Evolutionary conservation across 2,888 invertebrate species (phyloP), one percentile per base, ranked within the genome.

Genomic region (Nemurella pictetii): DNA sequence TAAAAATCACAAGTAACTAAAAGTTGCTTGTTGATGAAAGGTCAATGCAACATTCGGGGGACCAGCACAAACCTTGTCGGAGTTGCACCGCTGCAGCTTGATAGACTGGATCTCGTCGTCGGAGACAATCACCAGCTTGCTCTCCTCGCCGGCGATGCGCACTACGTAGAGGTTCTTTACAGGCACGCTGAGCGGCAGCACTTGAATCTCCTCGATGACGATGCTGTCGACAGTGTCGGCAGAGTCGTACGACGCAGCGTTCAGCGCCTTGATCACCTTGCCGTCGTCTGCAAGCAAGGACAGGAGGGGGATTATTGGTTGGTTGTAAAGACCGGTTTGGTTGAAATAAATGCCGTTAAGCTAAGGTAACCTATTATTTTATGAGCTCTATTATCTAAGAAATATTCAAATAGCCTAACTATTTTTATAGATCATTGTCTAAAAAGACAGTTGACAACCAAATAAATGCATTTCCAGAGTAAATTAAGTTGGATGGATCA

Each of bases 251-350:
- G 94, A 92, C 28, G 94, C 94, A 83, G 95, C 94, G 89, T 98
- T 98, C 82, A 98, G 94, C 73, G 96, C 95, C 91, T 99, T 99
- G 86, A 98, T 93, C 55, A 99, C 94, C 90, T 95, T 94, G 3
- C 98, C 98, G 90, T 98, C 96, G 90, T 98, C 98, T 92, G 88
- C n/a, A 89, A 89, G 87, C 0, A 35, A 30, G n/a, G n/a, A n/a
- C 27, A 84, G 32, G n/a, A 25, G 12, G 28, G n/a, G 28, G 9
- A 35, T 82, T 35, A 36, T 29, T n/a, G 9, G 74, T 74, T n/a
- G n/a, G n/a, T n/a, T n/a, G n/a, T n/a, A n/a, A n/a, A n/a, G n/a
- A n/a, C n/a, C n/a, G n/a, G n/a, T n/a, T n/a, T n/a, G n/a, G n/a
- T n/a, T n/a, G n/a, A n/a, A n/a, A n/a, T n/a, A n/a, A n/a, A n/a